Percentiles rank a stretch among this genome's conserved stretches.
Evolutionary conservation across 2,797 vertebrate species (phyloP).

Genomic region (Todus mexicanus): DNA sequence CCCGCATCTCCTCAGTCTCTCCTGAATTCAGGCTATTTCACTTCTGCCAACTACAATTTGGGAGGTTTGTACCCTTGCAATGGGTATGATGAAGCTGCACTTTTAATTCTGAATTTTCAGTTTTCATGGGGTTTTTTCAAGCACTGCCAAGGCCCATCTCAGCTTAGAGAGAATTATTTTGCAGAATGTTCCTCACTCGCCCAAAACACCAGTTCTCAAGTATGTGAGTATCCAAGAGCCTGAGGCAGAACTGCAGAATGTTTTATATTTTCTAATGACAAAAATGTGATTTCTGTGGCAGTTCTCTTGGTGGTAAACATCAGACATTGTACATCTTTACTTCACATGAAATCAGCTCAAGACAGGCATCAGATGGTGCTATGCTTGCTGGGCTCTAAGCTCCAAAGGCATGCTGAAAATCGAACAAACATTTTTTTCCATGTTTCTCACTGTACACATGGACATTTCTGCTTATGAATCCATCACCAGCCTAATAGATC

Average conservation of each 20-base stretch:
- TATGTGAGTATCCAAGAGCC: neutral
- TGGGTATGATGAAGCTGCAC: neutral
- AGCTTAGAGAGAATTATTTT: neutral
- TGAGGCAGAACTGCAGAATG: neutral
- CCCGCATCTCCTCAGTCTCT: neutral
- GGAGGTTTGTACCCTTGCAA: neutral
- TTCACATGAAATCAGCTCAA: conserved; percentile 24
- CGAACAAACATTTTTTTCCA: neutral
- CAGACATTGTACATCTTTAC: neutral
- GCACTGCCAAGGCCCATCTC: neutral
- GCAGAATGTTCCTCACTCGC: neutral
- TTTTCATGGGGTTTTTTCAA: neutral
- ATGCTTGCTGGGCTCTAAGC: neutral
- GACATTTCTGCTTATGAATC: conserved; percentile 1
- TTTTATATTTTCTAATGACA: neutral
- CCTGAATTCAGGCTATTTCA: neutral
- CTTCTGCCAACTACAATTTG: neutral
- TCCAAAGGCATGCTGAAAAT: conserved; percentile 21
- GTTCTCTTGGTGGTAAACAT: conserved; percentile 1
- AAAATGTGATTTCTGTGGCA: neutral
- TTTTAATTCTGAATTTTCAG: neutral
- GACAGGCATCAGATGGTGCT: neutral
- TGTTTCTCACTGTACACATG: neutral
- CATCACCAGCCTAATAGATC: conserved; percentile 2
- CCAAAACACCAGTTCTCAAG: neutral